Conservation (phyloP, 2,113 vertebrate genomes). For the Pan troglodytes region NHGRI_mPanTro3-v2.1_pri NC_072401.2:42898501-42899000, state of each 20-base stretch:
- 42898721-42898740: not conserved
- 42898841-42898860: not conserved
- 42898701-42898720: not conserved
- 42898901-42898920: not conserved
- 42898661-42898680: not conserved
- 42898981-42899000: not conserved
- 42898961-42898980: not conserved
- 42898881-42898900: not conserved
- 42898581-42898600: not conserved
- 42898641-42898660: not conserved
- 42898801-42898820: not conserved
- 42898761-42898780: not conserved
- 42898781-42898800: conserved; percentile 19
- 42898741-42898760: not conserved
- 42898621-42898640: not conserved
- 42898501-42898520: not conserved
- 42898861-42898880: not conserved
- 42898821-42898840: not conserved
- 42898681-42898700: not conserved
- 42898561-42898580: not conserved
- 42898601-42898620: not conserved
- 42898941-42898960: not conserved
- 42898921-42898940: not conserved
- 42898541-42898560: not conserved
- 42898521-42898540: not conserved